Evolutionary conservation across 1,140 invertebrate species (phyloP).

Genomic region (Bacillus rossius): DNA sequence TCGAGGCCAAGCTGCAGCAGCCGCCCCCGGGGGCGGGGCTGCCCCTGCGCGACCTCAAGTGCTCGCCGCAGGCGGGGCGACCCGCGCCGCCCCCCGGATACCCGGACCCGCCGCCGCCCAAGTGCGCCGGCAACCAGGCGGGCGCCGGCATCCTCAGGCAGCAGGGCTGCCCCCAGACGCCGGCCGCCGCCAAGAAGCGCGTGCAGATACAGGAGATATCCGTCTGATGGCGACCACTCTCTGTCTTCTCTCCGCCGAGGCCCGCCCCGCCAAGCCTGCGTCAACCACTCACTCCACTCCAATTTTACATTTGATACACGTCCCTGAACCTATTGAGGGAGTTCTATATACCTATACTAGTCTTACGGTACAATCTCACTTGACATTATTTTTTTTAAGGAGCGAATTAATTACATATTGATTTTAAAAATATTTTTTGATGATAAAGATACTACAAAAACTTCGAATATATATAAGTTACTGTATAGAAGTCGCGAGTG

Average conservation of each 20-base stretch:
- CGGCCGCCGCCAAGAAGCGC: conserved; percentile 71
- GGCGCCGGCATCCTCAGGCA: conserved; percentile 52
- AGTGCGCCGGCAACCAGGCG: conserved; percentile 35
- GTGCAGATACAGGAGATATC: conserved; percentile 86
- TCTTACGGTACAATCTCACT: not conserved
- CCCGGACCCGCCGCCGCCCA: conserved; percentile 55
- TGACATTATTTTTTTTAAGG: not conserved
- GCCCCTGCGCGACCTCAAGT: conserved; percentile 58
- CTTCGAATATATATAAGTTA: no score
- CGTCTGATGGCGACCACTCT: conserved; percentile 49
- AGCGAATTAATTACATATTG: no score
- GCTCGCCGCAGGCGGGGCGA: conserved; percentile 49
- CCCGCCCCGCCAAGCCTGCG: not conserved
- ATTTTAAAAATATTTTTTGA: no score
- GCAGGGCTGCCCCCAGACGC: conserved; percentile 46
- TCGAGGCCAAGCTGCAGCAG: conserved; percentile 52
- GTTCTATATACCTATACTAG: not conserved
- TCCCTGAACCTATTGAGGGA: not conserved
- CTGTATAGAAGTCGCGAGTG: no score
- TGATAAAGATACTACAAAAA: no score
- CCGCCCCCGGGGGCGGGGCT: conserved; percentile 47
- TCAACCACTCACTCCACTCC: not conserved
- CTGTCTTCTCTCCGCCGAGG: no score
- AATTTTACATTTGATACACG: not conserved
- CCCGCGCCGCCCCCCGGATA: conserved; percentile 41